These are phyloP conservation scores for Spongilla lacustris DNA, from an alignment of 37 sponge, comb jelly and placozoan genomes.

Conservation along the genomic window DNA sequence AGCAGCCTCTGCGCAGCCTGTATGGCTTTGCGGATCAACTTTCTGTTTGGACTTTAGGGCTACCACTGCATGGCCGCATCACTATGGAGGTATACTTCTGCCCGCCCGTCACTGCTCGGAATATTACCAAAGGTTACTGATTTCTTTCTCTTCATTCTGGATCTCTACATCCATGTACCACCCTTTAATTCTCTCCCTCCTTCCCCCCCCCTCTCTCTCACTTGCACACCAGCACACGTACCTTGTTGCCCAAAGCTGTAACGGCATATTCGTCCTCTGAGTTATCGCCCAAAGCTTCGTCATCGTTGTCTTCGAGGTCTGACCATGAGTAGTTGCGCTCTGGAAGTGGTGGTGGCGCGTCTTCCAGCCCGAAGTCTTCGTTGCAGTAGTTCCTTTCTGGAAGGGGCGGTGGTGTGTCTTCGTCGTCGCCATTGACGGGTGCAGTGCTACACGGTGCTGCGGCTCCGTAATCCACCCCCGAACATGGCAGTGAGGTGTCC, in stretches of 20 bases:
- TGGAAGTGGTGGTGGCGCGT: slow-evolving; percentile 70
- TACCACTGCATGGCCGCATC: too few species aligned
- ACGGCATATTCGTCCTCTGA: background rate
- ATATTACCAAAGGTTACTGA: too few species aligned
- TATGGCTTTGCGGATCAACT: too few species aligned
- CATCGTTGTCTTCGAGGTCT: slow-evolving; percentile 66
- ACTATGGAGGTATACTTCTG: too few species aligned
- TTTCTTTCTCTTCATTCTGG: too few species aligned
- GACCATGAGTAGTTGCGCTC: slow-evolving; percentile 61
- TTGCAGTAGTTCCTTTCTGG: background rate
- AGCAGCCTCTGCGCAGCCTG: too few species aligned
- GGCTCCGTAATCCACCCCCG: background rate
- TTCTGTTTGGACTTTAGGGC: too few species aligned
- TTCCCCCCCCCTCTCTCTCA: background rate
- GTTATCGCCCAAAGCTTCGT: slow-evolving; percentile 12
- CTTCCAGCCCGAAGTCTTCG: slow-evolving; percentile 44
- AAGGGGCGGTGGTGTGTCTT: background rate
- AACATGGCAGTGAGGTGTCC: background rate
- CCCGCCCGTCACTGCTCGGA: too few species aligned
- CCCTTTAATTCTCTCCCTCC: background rate
- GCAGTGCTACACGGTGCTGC: background rate
- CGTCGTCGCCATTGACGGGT: background rate
- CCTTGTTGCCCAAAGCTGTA: background rate
- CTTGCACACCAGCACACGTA: background rate
- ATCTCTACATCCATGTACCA: too few species aligned